Evolutionary conservation across 1,140 invertebrate species (phyloP), one percentile per base, ranked within the genome.

Genomic region (Plodia interpunctella): DNA sequence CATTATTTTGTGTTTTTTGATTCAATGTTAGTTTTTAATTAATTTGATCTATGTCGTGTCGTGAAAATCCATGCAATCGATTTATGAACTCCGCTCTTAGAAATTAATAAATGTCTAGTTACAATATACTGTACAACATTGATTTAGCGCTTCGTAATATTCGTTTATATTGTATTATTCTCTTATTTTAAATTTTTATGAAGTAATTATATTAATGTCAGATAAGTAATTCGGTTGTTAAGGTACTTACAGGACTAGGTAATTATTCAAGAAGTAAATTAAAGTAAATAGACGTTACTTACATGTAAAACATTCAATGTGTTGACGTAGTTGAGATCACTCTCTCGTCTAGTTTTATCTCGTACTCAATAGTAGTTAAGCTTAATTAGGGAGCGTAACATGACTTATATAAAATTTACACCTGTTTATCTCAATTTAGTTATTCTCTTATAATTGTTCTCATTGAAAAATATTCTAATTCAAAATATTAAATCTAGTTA

Each of bases 171-270:
- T 53, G 51, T 53, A 53, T 25, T 17, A 11, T 53, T 44, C n/a
- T n/a, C 6, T 28, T 53, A 53, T 25, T 2, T 53, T 25, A 25
- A 25, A 25, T 52, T 62, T 28, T 28, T 71, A 63, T 68, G 51
- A 55, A 68, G 53, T 62, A 60, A 51, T 63, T 15, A 64, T 65
- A 61, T 63, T 60, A 66, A 63, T 72, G 67, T 69, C 58, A 52
- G 32, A 63, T 76, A 76, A 68, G 71, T 28, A 70, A 74, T 66
- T 74, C 59, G 62, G 63, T 80, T 66, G 55, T 70, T 80, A 74
- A 76, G 69, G 70, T 76, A 81, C 71, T 79, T 74, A 75, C 76
- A 74, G 64, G 63, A 67, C 71, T 79, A 76, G 68, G 49, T 70
- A 74, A 72, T 59, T 70, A 68, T 58, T 69, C 65, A 57, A 58